These are phyloP conservation scores for Cyprinus carpio DNA, from an alignment of 2,113 vertebrate genomes.

Conservation along the genomic window DNA sequence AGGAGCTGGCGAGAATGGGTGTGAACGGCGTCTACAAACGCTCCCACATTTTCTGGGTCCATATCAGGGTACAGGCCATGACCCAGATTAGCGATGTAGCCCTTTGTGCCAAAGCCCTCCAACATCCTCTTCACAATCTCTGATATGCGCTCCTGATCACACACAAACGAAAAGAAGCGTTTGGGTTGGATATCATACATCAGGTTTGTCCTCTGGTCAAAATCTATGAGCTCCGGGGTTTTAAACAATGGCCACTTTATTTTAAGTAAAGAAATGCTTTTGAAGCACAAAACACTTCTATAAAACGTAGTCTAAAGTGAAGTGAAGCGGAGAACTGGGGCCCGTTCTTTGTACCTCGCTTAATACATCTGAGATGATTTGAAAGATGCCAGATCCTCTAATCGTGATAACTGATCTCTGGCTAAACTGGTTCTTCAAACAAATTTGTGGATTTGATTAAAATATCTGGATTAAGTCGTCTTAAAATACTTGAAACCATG, in stretches of 20 bases:
- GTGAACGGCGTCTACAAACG: conserved; percentile 93
- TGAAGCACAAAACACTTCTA: background rate
- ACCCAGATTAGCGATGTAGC: conserved; percentile 96
- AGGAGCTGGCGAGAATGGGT: conserved; percentile 78
- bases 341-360: too few relatives aligned
- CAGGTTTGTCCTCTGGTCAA: background rate
- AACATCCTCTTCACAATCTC: conserved; percentile 89
- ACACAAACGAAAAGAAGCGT: background rate
- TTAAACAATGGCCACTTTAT: conserved; percentile 9
- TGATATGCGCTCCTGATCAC: conserved; percentile 76
- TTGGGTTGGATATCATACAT: background rate
- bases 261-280: background rate
- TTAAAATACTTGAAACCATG: too few relatives aligned
- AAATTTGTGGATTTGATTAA: too few relatives aligned
- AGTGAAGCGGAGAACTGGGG: background rate
- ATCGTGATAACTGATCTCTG: too few relatives aligned
- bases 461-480: too few relatives aligned
- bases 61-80: conserved; percentile 97
- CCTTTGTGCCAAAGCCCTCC: conserved; percentile 86
- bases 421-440: too few relatives aligned
- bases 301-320: background rate
- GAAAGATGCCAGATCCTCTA: too few relatives aligned
- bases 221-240: background rate
- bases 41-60: conserved; percentile 89
- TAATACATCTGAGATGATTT: too few relatives aligned